Conservation (phyloP, 2,113 vertebrate genomes). For the Bubalus kerabau region DNA sequence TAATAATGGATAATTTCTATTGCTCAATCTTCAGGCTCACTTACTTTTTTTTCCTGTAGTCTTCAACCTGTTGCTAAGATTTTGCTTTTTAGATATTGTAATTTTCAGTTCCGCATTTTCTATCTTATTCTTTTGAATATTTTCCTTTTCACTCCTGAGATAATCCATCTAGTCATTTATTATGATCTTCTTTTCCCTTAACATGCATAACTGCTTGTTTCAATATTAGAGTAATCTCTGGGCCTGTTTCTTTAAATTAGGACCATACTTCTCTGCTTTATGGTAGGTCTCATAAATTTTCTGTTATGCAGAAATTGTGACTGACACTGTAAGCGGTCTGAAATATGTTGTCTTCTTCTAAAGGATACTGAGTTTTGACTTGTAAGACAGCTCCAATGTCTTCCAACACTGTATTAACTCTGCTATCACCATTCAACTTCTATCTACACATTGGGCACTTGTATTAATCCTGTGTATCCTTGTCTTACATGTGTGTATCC, state of each 20-base stretch:
- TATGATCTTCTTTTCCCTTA: background rate
- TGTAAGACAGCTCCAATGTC: background rate
- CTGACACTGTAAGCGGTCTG: background rate
- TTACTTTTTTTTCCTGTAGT: background rate
- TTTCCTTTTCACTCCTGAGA: background rate
- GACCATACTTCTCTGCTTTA: background rate
- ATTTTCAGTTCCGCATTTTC: background rate
- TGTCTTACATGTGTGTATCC: background rate
- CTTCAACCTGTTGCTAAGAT: background rate
- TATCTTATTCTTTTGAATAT: background rate
- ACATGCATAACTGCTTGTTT: background rate
- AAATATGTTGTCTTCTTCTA: background rate
- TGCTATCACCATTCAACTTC: background rate
- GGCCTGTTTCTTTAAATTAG: background rate
- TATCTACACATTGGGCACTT: background rate
- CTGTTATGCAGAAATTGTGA: background rate
- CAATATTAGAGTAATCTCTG: background rate
- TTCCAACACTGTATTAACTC: background rate
- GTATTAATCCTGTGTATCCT: background rate
- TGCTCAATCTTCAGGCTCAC: background rate
- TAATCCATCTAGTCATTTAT: background rate
- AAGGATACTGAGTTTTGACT: background rate
- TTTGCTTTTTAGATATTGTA: background rate
- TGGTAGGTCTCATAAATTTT: background rate
- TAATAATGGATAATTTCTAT: background rate